Evolutionary conservation across 1,140 invertebrate genomes (phyloP).

Genomic region (Drosophila mauritiana): DNA sequence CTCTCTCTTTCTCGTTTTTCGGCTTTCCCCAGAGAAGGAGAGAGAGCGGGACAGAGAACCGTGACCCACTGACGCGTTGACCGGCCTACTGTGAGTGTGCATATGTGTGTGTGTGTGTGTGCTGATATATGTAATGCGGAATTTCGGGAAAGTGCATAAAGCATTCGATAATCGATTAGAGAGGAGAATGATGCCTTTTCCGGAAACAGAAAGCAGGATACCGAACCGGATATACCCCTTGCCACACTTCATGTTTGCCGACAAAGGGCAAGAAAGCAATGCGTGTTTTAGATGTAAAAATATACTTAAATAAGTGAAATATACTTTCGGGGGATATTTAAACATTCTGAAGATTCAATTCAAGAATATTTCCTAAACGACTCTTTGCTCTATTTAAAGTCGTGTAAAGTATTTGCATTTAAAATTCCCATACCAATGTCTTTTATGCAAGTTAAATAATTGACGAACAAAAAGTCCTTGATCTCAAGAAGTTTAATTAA

Average conservation of each 20-base stretch:
- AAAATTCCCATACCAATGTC: too few relatives aligned
- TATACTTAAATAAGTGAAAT: too few relatives aligned
- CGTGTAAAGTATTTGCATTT: too few relatives aligned
- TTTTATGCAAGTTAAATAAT: too few relatives aligned
- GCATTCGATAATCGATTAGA: conserved; percentile 39
- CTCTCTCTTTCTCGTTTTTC: conserved; percentile 11
- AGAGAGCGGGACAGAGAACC: conserved; percentile 18
- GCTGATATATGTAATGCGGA: conserved; percentile 22
- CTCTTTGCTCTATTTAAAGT: too few relatives aligned
- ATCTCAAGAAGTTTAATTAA: background rate
- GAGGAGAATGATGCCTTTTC: conserved; percentile 1
- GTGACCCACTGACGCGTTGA: conserved; percentile 51
- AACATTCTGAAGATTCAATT: too few relatives aligned
- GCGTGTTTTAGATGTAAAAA: too few relatives aligned
- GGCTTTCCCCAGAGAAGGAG: conserved; percentile 3
- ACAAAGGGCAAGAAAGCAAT: background rate
- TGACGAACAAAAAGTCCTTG: background rate
- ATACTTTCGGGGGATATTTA: too few relatives aligned
- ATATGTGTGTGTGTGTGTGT: background rate
- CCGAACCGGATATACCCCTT: conserved; percentile 18
- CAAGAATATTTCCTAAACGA: too few relatives aligned
- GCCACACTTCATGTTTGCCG: conserved; percentile 11
- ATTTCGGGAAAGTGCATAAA: conserved; percentile 35
- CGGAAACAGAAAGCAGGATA: conserved; percentile 14
- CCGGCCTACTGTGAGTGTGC: conserved; percentile 26